Evolutionary conservation across 2,888 invertebrate genomes (phyloP).

Genomic region (Pherbina coryleti): DNA sequence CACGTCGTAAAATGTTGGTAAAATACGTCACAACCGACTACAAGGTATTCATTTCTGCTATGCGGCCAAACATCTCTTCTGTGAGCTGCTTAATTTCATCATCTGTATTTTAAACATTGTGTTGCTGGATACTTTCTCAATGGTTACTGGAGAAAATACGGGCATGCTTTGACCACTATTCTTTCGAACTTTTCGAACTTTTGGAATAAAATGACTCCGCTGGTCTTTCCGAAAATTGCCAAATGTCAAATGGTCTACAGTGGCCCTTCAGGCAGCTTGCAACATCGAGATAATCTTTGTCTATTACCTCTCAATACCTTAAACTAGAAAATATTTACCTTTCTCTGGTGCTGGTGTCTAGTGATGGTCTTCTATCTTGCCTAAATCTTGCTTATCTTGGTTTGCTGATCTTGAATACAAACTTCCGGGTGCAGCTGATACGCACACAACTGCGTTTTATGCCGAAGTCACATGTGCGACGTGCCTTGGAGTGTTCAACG

Average conservation of each 20-base stretch:
- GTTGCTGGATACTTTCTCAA: slow-evolving; percentile 63
- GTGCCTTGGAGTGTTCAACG: slow-evolving; percentile 58
- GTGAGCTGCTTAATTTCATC: slow-evolving; percentile 80
- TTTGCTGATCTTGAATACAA: slow-evolving; percentile 71
- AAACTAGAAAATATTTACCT: slow-evolving; percentile 83
- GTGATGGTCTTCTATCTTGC: slow-evolving; percentile 75
- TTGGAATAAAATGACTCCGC: slow-evolving; percentile 65
- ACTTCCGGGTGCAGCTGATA: slow-evolving; percentile 59
- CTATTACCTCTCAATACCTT: slow-evolving; percentile 83
- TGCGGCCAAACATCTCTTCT: slow-evolving; percentile 76
- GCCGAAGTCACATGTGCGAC: slow-evolving; percentile 52
- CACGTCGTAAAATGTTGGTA: slow-evolving; percentile 54
- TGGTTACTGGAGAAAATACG: slow-evolving; percentile 64
- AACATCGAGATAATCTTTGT: slow-evolving; percentile 82
- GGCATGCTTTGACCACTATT: slow-evolving; percentile 60
- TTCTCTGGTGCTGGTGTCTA: slow-evolving; percentile 82
- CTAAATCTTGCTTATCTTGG: slow-evolving; percentile 78
- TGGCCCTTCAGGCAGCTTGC: slow-evolving; percentile 85
- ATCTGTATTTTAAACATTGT: slow-evolving; percentile 72
- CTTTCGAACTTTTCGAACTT: slow-evolving; percentile 58
- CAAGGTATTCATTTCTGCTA: slow-evolving; percentile 70
- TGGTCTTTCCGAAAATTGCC: slow-evolving; percentile 76
- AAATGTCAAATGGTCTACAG: slow-evolving; percentile 90
- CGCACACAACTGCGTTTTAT: slow-evolving; percentile 57
- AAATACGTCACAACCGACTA: slow-evolving; percentile 61